phyloP scores from a whole-genome alignment of 2,888 invertebrate genomes.

The Pachymerium ferrugineum region DNA sequence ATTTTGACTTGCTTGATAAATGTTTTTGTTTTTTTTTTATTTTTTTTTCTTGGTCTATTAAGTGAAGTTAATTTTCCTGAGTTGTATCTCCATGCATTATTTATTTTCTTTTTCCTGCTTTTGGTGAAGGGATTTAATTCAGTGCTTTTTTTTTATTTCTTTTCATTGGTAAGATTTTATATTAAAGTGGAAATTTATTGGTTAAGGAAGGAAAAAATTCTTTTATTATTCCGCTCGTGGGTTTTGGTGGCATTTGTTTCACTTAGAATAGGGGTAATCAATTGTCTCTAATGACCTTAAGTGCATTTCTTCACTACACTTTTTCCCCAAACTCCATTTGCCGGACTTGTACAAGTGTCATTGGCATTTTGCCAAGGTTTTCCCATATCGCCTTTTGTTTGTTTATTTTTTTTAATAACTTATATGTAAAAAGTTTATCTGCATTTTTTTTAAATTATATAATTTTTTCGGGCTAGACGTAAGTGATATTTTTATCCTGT shows the following conservation, averaged over 20 bases:
- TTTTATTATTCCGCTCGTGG: not conserved
- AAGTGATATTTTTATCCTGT: too few species aligned
- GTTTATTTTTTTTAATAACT: not conserved
- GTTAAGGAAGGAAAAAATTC: not conserved
- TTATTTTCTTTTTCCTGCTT: not conserved
- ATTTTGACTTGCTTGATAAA: not conserved
- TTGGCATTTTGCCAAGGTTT: not conserved
- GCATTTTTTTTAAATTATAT: too few species aligned
- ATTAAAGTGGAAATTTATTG: not conserved
- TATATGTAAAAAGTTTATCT: not conserved
- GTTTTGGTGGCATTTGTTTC: not conserved
- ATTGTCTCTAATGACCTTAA: not conserved
- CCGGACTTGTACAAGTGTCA: not conserved
- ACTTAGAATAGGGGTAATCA: not conserved
- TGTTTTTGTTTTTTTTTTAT: slow-evolving; percentile 1
- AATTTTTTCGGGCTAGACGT: too few species aligned
- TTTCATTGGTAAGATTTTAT: not conserved
- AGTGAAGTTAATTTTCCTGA: not conserved
- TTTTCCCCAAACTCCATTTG: not conserved
- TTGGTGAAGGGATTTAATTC: not conserved
- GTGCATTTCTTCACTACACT: not conserved
- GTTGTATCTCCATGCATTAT: not conserved
- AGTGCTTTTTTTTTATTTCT: not conserved
- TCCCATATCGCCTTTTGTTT: not conserved
- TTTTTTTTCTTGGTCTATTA: not conserved